Conservation (phyloP, 2,888 invertebrate species). For the Hymenopus coronatus region DNA sequence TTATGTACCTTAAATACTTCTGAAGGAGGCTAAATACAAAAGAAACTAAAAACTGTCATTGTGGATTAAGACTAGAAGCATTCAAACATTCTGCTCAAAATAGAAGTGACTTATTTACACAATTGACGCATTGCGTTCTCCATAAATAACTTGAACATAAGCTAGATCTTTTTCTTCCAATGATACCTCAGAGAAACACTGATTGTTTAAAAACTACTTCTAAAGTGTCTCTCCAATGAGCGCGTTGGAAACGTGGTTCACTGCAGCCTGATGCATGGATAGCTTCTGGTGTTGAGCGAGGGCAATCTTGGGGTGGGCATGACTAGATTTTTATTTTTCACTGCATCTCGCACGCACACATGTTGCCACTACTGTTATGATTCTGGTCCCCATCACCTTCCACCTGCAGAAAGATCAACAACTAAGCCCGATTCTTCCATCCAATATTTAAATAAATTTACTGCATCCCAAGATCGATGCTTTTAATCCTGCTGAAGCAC, state of each 20-base stretch:
- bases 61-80: neutral
- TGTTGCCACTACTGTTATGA: neutral
- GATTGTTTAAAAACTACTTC: neutral
- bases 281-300: neutral
- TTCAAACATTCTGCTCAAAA: neutral
- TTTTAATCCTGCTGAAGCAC: neutral
- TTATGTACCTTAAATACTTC: neutral
- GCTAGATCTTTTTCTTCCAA: neutral
- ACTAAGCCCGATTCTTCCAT: conserved; percentile 3
- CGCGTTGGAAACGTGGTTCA: neutral
- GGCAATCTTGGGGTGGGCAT: neutral
- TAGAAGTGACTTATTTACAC: neutral
- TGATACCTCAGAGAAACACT: neutral
- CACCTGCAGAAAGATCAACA: neutral
- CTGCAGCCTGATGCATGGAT: neutral
- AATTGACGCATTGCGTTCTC: neutral
- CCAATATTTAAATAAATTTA: neutral
- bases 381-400: conserved; percentile 4
- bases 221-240: conserved; percentile 4
- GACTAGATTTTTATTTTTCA: conserved; percentile 7
- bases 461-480: neutral
- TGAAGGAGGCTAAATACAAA: neutral
- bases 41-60: neutral
- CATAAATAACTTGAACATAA: neutral
- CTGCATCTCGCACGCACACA: neutral